Base-by-base conservation (phyloP, 92 coral and sea anemone genomes). In the Pocillopora meandrina region DNA sequence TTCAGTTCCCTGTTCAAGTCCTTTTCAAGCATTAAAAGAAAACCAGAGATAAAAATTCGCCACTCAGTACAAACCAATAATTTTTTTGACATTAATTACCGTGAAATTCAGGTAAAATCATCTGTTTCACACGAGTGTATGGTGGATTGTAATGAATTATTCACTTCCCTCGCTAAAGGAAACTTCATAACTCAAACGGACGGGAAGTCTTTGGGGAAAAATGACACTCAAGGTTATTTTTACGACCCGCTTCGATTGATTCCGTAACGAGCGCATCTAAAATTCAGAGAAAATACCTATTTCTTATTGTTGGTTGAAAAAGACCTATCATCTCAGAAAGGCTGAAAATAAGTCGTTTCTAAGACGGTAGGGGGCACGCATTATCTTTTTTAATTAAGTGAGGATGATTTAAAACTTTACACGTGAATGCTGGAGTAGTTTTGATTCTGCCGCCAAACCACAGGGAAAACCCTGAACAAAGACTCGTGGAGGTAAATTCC, bases 381-480 rank as follows among this genome's bases (percentile, higher is more conserved):
- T 42, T 42, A 3, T 42, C 52, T 7, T 42, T 42, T 26, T 26
- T 26, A 26, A 26, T 26, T 26, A 26, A 26, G 31, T 26, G 31
- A 26, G 31, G 23, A 20, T 61, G n/a, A 61, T 12, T 15, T 12
- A 5, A 12, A 16, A 12, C 5, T 61, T 12, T 12, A 61, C 68
- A 64, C 2, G 23, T 42, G 23, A 8, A 35, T 70, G 56, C 56
- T 15, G 74, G 73, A 69, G 20, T 70, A 13, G 74, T 6, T 31
- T 36, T 13, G n/a, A 34, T 68, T 68, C 10, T 68, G 47, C 74
- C 21, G 8, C 55, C 74, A 34, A 70, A 34, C 74, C 34, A 15
- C 73, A 70, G 74, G 74, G 74, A 70, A 70, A 70, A 70, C 74
- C 74, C 74, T 70, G 18, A 12, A 33, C 26, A 34, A 15, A 31